Base-by-base conservation (phyloP, 2,113 vertebrate species). In the Hydropotes inermis region DNA sequence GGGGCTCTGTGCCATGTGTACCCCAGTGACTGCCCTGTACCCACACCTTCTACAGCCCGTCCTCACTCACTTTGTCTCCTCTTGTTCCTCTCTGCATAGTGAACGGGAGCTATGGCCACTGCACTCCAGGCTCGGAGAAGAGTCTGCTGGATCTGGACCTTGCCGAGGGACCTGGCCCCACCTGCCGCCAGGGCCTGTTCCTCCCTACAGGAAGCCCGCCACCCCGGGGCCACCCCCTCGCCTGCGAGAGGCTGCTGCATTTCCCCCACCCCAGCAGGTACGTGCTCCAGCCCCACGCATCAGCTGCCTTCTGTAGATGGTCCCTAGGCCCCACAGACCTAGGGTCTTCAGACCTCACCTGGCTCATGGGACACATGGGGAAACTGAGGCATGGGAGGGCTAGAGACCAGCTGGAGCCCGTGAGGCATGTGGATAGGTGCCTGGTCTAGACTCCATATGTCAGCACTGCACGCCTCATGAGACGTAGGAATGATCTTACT, bases 401-500 rank as follows among this genome's bases (percentile, higher is more conserved):
- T 99, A 99, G 98, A 99, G 99, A 54, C 99, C 99, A 97, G 99
- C 99, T 98, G 99, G 99, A 98, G 99, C 99, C 97, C 99, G 98
- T 43, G 52, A 30, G 83, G 76, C 79, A 25, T 17, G 28, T 7
- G 50, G 85, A 33, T n/a, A 6, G 78, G 50, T 47, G 21, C 74
- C 21, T 36, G 15, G 11, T 43, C 27, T 19, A 43, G 57, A 39
- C 16, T 55, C 45, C 13, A 5, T 8, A 43, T 13, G 57, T 84
- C 55, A 5, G 23, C 43, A 43, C 74, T 30, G 14, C 25, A 2
- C 8, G 23, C 17, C 39, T 81, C 30, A 0, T 25, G 39, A 84
- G 76, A 87, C 13, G 33, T 25, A 36, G 10, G 81, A 39, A 33
- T 67, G 54, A 17, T 70, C 84, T 91, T 61, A 27, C 3, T 43